Base-by-base conservation (phyloP, 2,113 vertebrate genomes). In the Ctenomys sociabilis region DNA sequence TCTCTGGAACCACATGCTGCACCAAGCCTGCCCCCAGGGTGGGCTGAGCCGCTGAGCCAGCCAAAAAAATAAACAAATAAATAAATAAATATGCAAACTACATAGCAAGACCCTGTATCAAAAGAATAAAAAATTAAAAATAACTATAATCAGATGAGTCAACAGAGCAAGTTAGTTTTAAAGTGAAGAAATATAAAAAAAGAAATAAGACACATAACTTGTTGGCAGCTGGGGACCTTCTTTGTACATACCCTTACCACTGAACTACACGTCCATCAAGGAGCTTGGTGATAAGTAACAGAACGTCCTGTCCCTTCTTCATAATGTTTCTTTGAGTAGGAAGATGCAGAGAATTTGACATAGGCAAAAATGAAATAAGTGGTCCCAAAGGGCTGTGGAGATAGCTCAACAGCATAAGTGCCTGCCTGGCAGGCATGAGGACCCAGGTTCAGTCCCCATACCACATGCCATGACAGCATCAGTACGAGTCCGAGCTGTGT, bases 91-190 rank as follows among this genome's bases (percentile, higher is more conserved):
- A 49, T 10, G 12, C 49, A 49, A 49, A 49, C 49, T 49, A 11
- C 49, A 6, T 49, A 49, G 49, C 49, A 49, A 49, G 49, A 49
- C 49, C 49, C 49, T 49, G 49, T 49, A 49, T 49, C 6, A 6
- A 6, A 49, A 49, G 49, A 49, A 49, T 49, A 49, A 49, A 49
- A 4, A 49, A 49, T 49, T 49, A 49, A 49, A 11, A 49, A 49
- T 49, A 49, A 49, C 49, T 49, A 49, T 10, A 8, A 49, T 49
- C 49, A 63, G 24, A 87, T 73, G 30, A 77, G 40, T n/a, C 5
- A 87, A 66, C 43, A 88, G 43, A 92, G 52, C 68, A 87, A 64
- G 43, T 88, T 66, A 64, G 66, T 94, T 95, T 66, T 78, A 63
- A 80, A 86, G 68, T 88, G 49, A 49, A 49, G 70, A 88, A n/a